phyloP scores from a whole-genome alignment of 1,140 invertebrate species.

The Rhagoletis pomonella region DNA sequence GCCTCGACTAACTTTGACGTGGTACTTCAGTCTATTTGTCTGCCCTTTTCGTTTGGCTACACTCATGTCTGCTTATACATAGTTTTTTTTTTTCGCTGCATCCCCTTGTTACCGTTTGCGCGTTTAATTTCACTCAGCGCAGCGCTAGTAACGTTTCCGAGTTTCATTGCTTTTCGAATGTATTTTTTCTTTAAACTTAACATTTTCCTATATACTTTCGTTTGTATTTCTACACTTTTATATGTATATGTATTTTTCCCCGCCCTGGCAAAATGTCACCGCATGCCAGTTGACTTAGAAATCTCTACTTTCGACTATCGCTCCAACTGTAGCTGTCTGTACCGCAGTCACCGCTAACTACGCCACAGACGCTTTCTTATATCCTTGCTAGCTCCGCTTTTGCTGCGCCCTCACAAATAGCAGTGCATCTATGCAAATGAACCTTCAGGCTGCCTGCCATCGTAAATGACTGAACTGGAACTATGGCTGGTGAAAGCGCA shows the following conservation, averaged over 20 bases:
- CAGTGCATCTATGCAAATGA: constrained; percentile 17
- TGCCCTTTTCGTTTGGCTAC: background rate
- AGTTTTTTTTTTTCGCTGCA: background rate
- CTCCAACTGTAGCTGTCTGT: background rate
- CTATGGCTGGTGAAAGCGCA: background rate
- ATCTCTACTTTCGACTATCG: background rate
- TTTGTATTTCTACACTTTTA: background rate
- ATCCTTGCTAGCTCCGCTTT: background rate
- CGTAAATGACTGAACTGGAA: background rate
- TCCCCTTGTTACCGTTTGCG: background rate
- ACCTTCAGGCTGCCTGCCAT: background rate
- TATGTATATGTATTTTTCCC: background rate
- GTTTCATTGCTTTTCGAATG: background rate
- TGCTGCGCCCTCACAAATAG: background rate
- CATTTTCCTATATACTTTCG: background rate
- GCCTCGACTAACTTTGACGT: background rate
- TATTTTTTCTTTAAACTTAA: background rate
- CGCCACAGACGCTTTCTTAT: background rate
- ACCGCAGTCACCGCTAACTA: background rate
- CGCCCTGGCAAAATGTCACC: background rate
- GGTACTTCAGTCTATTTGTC: background rate
- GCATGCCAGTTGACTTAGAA: background rate
- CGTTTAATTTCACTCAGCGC: constrained; percentile 21
- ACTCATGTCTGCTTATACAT: background rate
- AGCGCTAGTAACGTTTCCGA: background rate